Percentiles rank a stretch among this genome's conserved stretches.
These are phyloP conservation scores for Xiphophorus couchianus DNA, from an alignment of 2,113 vertebrate species.

Conservation along the genomic window DNA sequence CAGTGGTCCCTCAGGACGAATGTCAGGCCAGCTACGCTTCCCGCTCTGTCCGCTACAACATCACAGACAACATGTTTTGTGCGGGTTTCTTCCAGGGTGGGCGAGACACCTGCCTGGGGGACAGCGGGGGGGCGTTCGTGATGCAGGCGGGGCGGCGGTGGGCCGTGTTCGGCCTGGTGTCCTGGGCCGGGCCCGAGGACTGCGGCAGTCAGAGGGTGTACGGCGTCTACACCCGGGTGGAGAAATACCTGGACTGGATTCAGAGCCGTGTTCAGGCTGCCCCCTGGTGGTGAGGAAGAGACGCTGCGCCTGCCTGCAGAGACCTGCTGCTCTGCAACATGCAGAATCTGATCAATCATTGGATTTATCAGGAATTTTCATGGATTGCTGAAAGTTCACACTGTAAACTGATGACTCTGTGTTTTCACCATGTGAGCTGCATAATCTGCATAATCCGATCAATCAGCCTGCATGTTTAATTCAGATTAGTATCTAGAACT, in stretches of 20 bases:
- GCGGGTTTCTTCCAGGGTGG: slow-evolving; percentile 93
- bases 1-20: slow-evolving; percentile 88
- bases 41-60: slow-evolving; percentile 89
- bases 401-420: too few relatives aligned
- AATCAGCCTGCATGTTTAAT: too few relatives aligned
- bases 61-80: slow-evolving; percentile 97
- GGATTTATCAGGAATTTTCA: neutral
- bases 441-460: too few relatives aligned
- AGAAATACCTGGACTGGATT: slow-evolving; percentile 89
- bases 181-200: slow-evolving; percentile 94
- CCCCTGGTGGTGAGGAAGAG: slow-evolving; percentile 36
- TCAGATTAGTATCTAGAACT: too few relatives aligned
- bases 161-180: slow-evolving; percentile 93
- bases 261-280: slow-evolving; percentile 70
- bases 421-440: too few relatives aligned
- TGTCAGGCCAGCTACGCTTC: slow-evolving; percentile 92
- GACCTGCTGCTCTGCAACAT: neutral
- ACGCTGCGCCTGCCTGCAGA: neutral
- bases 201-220: slow-evolving; percentile 95
- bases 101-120: slow-evolving; percentile 93
- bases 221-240: slow-evolving; percentile 93
- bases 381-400: neutral
- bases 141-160: slow-evolving; percentile 82
- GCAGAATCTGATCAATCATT: neutral
- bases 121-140: slow-evolving; percentile 93